phyloP scores from a whole-genome alignment of 2,888 invertebrate species.

The Zaprionus lineosus region DNA sequence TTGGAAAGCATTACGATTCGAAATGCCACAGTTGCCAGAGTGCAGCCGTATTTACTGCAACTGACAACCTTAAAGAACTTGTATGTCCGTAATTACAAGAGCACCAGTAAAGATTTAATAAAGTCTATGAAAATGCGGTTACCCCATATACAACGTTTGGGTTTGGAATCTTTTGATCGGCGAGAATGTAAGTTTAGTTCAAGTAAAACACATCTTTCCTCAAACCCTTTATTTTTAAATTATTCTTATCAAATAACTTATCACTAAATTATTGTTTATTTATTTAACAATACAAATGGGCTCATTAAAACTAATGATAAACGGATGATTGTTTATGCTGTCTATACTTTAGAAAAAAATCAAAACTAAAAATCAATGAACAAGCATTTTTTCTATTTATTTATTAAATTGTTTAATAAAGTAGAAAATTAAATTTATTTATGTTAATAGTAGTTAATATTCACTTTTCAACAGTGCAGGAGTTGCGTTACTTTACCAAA shows the following conservation, averaged over 20 bases:
- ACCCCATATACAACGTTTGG: conserved; percentile 45
- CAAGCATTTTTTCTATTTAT: neutral
- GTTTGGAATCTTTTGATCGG: conserved; percentile 58
- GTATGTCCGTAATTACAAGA: conserved; percentile 60
- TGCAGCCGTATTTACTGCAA: conserved; percentile 44
- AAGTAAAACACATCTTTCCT: neutral
- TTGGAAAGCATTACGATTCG: conserved; percentile 52
- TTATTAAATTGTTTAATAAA: neutral
- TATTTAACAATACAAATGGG: too few relatives aligned
- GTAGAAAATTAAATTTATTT: too few relatives aligned
- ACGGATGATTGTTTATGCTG: too few relatives aligned
- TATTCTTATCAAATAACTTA: too few relatives aligned
- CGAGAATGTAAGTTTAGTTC: conserved; percentile 45
- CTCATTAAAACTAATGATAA: too few relatives aligned
- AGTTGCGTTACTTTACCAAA: conserved; percentile 47
- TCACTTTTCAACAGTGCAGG: conserved; percentile 43
- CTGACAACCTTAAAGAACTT: conserved; percentile 42
- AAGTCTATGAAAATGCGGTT: conserved; percentile 40
- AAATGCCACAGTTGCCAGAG: conserved; percentile 49
- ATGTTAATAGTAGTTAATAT: too few relatives aligned
- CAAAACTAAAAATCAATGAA: too few relatives aligned
- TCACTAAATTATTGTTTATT: too few relatives aligned
- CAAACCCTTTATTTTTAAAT: neutral
- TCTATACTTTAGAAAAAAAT: too few relatives aligned
- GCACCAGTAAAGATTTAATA: conserved; percentile 58